phyloP scores from a whole-genome alignment of 2,888 invertebrate genomes.

The Punctoribates punctum region DNA sequence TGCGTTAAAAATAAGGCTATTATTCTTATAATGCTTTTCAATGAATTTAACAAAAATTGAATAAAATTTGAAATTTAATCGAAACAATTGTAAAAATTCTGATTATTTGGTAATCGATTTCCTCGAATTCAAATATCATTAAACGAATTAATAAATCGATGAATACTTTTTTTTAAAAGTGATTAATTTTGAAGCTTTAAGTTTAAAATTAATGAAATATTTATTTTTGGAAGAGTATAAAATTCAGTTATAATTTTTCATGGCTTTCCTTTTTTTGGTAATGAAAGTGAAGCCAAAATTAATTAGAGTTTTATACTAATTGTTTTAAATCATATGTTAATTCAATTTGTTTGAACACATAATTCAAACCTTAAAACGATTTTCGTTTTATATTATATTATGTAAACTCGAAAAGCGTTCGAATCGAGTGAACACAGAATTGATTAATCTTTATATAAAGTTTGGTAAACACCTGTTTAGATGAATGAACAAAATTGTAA shows the following conservation, averaged over 20 bases:
- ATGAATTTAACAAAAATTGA: background rate
- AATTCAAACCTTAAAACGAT: background rate
- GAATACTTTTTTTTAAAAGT: no score
- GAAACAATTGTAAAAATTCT: background rate
- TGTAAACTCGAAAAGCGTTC: background rate
- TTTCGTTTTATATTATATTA: background rate
- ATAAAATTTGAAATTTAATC: background rate
- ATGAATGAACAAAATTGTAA: constrained; percentile 5
- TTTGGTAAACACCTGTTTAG: constrained; percentile 12
- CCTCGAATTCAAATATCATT: no score
- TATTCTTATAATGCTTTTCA: no score
- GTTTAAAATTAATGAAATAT: no score
- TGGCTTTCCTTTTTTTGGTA: background rate
- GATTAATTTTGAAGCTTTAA: no score
- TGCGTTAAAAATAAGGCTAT: no score
- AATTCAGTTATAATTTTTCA: background rate
- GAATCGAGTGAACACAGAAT: constrained; percentile 21
- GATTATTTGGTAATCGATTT: no score
- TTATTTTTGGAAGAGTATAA: no score
- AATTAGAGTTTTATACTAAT: constrained; percentile 24
- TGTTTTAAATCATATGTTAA: constrained; percentile 31
- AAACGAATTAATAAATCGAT: no score
- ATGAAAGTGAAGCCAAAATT: background rate
- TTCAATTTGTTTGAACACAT: constrained; percentile 17
- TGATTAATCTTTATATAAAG: constrained; percentile 28